Evolutionary conservation across 2,797 vertebrate species (phyloP), one percentile per base, ranked within the genome.

Genomic region (Neosilurus hyrtlii): DNA sequence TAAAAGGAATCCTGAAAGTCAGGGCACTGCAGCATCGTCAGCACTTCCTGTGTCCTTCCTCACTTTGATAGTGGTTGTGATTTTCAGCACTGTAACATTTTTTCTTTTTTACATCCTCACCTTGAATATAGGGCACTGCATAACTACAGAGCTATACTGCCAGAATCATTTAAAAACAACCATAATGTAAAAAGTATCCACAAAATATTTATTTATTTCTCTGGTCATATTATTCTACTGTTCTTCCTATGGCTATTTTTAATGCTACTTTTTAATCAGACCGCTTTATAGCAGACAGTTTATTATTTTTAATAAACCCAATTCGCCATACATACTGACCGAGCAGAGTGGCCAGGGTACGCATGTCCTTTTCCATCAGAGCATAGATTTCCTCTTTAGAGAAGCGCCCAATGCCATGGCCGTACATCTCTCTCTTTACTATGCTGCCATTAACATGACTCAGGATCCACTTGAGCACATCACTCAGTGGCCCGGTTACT

Each of bases 321-420:
- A 59, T 3, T 16, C 26, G 22, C 14, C 26, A 26, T 35, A 57
- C 37, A 52, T 26, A 63, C 75, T 65, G 2, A 96, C 96, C 96
- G 83, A 96, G 90, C 56, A 99, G 93, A 61, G 95, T 95, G 20
- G 98, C 97, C 68, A 99, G 93, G 0, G 97, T 97, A 68, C 97
- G 92, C 98, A 99, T 98, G 93, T 99, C 98, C 91, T 97, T 99
- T 94, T 99, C 97, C 97, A 99, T 99, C 91, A 98, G 92, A 6
- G 89, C 89, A 86, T 99, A 99, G 85, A 99, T 96, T 87, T 98
- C 95, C 16, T 99, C 97, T 86, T 95, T 95, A 0, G 97, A 96
- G 91, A 98, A 98, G 35, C 98, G 97, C n/a, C 98, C 97, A 0
- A 99, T 98, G 86, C 98, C 98, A 0, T 99, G 98, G 35, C 98